Evolutionary conservation across 2,888 invertebrate genomes (phyloP).

Genomic region (Phalera bucephala): DNA sequence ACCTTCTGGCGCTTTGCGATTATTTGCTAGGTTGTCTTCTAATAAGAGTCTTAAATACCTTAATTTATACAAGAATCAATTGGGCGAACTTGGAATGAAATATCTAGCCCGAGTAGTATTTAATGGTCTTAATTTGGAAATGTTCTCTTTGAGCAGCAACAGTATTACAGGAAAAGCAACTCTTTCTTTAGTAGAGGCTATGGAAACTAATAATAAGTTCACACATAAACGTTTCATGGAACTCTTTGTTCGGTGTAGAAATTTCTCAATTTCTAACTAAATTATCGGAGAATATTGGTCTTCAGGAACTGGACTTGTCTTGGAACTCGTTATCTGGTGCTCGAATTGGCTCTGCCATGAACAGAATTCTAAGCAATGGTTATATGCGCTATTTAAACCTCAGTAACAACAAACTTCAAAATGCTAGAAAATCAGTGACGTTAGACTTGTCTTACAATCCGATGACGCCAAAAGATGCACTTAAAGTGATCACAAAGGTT

Average conservation of each 20-base stretch:
- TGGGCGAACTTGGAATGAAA: conserved; percentile 37
- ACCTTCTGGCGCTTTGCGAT: conserved; percentile 24
- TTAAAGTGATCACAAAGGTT: conserved; percentile 32
- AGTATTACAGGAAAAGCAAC: conserved; percentile 34
- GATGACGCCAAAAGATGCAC: conserved; percentile 39
- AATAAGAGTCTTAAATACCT: conserved; percentile 26
- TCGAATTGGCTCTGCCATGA: conserved; percentile 5
- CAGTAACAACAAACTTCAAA: conserved; percentile 7
- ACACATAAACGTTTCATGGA: conserved; percentile 52
- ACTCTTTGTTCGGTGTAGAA: conserved; percentile 32
- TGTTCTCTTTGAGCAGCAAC: conserved; percentile 32
- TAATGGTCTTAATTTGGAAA: conserved; percentile 21
- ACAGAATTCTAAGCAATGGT: neutral
- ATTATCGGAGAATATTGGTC: conserved; percentile 1
- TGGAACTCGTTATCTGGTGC: conserved; percentile 8
- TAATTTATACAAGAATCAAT: conserved; percentile 38
- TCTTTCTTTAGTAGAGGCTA: conserved; percentile 30
- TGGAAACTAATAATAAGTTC: conserved; percentile 36
- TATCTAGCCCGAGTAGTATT: conserved; percentile 29
- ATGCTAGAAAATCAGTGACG: conserved; percentile 27
- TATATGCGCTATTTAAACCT: conserved; percentile 3
- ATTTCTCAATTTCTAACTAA: conserved; percentile 1
- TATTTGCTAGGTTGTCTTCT: conserved; percentile 24
- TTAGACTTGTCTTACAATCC: conserved; percentile 53
- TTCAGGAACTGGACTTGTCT: conserved; percentile 6